phyloP scores from a whole-genome alignment of 2,888 invertebrate species.

The Drymonia ruficornis region DNA sequence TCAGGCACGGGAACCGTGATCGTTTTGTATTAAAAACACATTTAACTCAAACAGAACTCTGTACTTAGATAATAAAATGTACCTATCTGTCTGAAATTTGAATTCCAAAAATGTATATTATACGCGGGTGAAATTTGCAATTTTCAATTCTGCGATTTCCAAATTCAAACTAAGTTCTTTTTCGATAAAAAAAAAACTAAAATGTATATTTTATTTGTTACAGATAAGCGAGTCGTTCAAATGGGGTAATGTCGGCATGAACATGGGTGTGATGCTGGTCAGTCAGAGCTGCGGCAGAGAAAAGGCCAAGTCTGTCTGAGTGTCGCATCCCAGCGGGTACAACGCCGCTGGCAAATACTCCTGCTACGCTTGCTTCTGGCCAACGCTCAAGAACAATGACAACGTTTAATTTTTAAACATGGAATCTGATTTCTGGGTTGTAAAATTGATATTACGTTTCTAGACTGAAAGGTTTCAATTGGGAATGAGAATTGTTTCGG shows the following conservation, averaged over 20 bases:
- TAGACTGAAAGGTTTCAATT: constrained; percentile 30
- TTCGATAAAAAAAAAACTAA: too few relatives aligned
- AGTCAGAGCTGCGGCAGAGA: constrained; percentile 76
- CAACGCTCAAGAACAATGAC: constrained; percentile 64
- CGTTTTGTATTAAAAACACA: not conserved
- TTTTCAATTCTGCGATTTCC: not conserved
- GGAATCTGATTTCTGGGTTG: constrained; percentile 4
- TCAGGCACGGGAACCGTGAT: not conserved
- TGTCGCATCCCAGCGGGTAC: constrained; percentile 63
- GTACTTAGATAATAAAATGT: too few relatives aligned
- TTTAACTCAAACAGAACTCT: too few relatives aligned
- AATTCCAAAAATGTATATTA: not conserved
- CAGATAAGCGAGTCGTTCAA: constrained; percentile 89
- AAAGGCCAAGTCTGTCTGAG: constrained; percentile 80
- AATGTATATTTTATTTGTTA: constrained; percentile 67
- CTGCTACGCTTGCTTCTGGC: constrained; percentile 75
- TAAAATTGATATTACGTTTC: constrained; percentile 15
- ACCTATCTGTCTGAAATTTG: too few relatives aligned
- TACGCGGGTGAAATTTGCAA: not conserved
- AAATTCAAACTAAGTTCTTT: too few relatives aligned
- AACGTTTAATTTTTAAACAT: constrained; percentile 54
- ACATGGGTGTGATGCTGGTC: constrained; percentile 87
- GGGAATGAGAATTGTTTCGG: constrained; percentile 15
- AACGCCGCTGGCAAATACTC: constrained; percentile 63
- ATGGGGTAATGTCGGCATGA: constrained; percentile 89